These are phyloP conservation scores for Eueremaeus valkanovi DNA, from an alignment of 2,888 invertebrate genomes.

Conservation along the genomic window DNA sequence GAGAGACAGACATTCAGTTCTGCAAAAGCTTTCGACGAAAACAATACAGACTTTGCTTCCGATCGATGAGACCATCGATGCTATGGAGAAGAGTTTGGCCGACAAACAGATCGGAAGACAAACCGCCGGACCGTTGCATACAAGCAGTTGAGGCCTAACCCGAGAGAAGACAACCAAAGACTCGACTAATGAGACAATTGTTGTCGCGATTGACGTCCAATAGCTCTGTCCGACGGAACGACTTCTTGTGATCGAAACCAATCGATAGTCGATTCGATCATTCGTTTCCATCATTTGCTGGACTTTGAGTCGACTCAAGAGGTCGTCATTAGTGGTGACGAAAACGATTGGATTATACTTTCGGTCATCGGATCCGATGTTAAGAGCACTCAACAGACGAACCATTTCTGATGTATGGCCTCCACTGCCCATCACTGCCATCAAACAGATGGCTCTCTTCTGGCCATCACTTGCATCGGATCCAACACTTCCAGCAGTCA, in stretches of 20 bases:
- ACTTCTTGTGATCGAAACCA: conserved; percentile 56
- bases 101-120: conserved; percentile 85
- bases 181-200: conserved; percentile 65
- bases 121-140: conserved; percentile 95
- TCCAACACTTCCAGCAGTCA: no score
- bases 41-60: conserved; percentile 61
- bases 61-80: no score
- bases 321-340: conserved; percentile 71
- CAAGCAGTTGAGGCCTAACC: conserved; percentile 70
- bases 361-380: conserved; percentile 48
- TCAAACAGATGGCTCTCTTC: background rate
- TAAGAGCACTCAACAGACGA: conserved; percentile 59
- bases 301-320: conserved; percentile 68
- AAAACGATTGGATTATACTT: conserved; percentile 72
- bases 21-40: conserved; percentile 91
- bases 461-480: no score
- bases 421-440: conserved; percentile 63
- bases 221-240: conserved; percentile 83
- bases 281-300: conserved; percentile 37
- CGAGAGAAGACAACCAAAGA: conserved; percentile 66
- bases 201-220: conserved; percentile 70
- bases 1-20: conserved; percentile 82
- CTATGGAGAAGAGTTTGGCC: no score
- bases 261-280: background rate
- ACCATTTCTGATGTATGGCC: conserved; percentile 96